Base-by-base conservation (phyloP, 35 echinoderm and acorn worm genomes). In the Hemicentrotus pulcherrimus region DNA sequence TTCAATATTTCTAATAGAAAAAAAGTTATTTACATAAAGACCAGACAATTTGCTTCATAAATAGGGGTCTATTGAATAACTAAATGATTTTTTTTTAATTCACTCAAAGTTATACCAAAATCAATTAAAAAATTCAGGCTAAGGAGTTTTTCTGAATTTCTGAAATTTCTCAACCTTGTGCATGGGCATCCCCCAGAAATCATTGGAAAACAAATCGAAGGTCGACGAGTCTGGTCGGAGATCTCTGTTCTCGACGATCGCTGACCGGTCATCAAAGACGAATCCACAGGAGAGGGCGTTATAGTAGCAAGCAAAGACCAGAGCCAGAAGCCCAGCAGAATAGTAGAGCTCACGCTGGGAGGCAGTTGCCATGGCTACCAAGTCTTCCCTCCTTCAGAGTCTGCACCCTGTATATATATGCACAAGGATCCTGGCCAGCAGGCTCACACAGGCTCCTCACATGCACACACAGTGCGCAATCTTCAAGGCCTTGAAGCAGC, bases 171-270 rank as follows among this genome's bases (percentile, higher is more conserved):
- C 85, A 94, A 97, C 97, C 96, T 96, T 98, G 32, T 95, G 65
- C 93, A 98, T 96, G 5, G 97, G 97, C 5, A 96, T 98, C 15
- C 97, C 97, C 97, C 97, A 98, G 94, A 98, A 98, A 94, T 98
- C 97, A 94, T 98, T 98, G 18, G 90, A 94, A 59, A 98, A 92
- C 13, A 98, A 45, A 70, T 98, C 94, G 32, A 48, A 88, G 9
- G 97, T 46, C 0, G 97, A 95, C 19, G 97, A 95, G 18, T 94
- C 65, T 35, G 97, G 96, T 0, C 93, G 97, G 0, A 98, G 86
- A 89, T 98, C 97, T 46, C 94, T 95, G 52, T 98, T 98, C 31
- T 94, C 95, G 11, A 97, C 94, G 46, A 98, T 86, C 1, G 96
- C 97, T 13, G 94, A 96, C 16, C 59, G 19, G 94, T 98, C 97